Evolutionary conservation across 2,113 vertebrate species (phyloP), one percentile per base, ranked within the genome.

Genomic region (Cyphomyrus plagiostoma): DNA sequence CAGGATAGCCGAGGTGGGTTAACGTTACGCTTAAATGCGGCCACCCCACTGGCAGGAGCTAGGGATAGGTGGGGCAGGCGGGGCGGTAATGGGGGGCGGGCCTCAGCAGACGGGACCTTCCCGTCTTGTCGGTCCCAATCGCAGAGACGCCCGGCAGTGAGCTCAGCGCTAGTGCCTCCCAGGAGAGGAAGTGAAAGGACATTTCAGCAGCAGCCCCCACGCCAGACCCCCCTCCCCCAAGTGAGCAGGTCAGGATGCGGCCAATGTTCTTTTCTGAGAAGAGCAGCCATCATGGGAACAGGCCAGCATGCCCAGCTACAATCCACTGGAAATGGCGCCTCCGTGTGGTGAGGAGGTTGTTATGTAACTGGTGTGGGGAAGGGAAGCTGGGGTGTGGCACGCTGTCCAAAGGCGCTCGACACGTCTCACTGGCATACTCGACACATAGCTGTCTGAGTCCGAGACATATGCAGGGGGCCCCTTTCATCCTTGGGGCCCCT

Each of bases 231-330:
- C 42, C 19, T 23, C n/a, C 19, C 45, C n/a, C 50, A 35, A 8
- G 49, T 50, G 23, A 62, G 39, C n/a, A 35, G 42, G 89, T 80
- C 77, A 45, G 89, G 21, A 89, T 89, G 52, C 17, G 74, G 70
- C 70, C 49, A 30, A 48, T 9, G 19, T 88, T 88, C 35, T 88
- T 88, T 88, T 88, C 66, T 49, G 84, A 90, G 85, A 30, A 70
- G 62, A 30, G 9, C 17, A 19, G 42, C 3, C 26, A 15, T 62
- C 82, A 58, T 30, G 56, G 92, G 92, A 93, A 94, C 91, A 92
- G 92, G 89, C 91, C 90, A 89, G 91, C 93, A 90, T 93, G 92
- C 92, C 92, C 91, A 92, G 94, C 92, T 94, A 92, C 90, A 91
- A 91, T 92, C 92, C 91, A 87, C 91, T 92, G 92, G 90, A 93